A percentile compares a stretch with the other conserved stretches of the same genome.
Evolutionary conservation across 1,140 invertebrate species (phyloP).

Genomic region (Oryzaephilus surinamensis): DNA sequence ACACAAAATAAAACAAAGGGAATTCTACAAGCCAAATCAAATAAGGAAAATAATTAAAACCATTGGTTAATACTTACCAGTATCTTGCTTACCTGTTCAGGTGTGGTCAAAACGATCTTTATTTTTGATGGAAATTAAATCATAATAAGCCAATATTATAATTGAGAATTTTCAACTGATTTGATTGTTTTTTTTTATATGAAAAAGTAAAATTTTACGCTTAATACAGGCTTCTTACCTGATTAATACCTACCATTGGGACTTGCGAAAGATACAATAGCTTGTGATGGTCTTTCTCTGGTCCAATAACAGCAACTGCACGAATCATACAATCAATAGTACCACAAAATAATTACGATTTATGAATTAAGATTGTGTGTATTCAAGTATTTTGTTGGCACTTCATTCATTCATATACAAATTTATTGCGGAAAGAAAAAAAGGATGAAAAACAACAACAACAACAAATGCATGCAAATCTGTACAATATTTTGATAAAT

Average conservation of each 20-base stretch:
- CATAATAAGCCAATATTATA: constrained; percentile 4
- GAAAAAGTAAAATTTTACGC: background rate
- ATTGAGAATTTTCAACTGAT: background rate
- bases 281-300: constrained; percentile 43
- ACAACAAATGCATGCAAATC: background rate
- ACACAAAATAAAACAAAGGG: constrained; percentile 1
- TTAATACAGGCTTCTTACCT: constrained; percentile 21
- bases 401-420: background rate
- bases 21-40: background rate
- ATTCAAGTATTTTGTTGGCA: background rate
- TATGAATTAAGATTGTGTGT: background rate
- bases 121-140: constrained; percentile 1
- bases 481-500: background rate
- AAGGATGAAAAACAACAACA: too few species aligned
- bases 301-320: constrained; percentile 36
- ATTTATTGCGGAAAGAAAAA: too few species aligned
- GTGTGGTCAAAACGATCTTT: constrained; percentile 23
- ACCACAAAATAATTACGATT: background rate
- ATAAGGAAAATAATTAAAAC: background rate
- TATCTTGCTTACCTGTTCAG: constrained; percentile 19
- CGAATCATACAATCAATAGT: constrained; percentile 17
- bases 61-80: constrained; percentile 8
- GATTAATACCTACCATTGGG: constrained; percentile 40
- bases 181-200: background rate
- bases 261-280: constrained; percentile 47